A percentile compares a stretch with the other conserved stretches of the same genome.
These are phyloP conservation scores for Taenaris catops DNA, from an alignment of 2,888 invertebrate species.

Conservation along the genomic window DNA sequence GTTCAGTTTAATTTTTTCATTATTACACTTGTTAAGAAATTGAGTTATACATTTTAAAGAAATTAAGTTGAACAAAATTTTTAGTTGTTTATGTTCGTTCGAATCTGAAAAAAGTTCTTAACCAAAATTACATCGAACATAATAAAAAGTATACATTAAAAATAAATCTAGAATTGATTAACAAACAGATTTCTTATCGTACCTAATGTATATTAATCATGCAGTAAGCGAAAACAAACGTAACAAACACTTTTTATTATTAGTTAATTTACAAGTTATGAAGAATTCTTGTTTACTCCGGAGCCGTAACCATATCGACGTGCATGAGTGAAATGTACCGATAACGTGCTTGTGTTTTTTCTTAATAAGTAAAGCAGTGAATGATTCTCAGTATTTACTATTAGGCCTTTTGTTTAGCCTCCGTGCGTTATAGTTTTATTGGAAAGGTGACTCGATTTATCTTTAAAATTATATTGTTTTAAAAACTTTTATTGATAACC, in stretches of 20 bases:
- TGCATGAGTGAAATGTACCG: constrained; percentile 27
- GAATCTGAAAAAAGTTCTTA: no score
- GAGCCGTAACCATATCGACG: constrained; percentile 37
- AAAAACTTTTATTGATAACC: constrained; percentile 16
- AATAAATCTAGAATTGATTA: no score
- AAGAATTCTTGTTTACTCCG: constrained; percentile 59
- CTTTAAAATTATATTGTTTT: not conserved
- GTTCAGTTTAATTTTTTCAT: no score
- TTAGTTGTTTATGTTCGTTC: no score
- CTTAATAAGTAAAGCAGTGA: constrained; percentile 9
- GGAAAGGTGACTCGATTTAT: constrained; percentile 27
- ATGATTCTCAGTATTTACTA: constrained; percentile 11
- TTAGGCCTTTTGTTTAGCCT: constrained; percentile 21
- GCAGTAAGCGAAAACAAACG: no score
- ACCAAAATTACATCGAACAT: no score
- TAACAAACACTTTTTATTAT: not conserved
- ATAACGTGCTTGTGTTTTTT: constrained; percentile 25
- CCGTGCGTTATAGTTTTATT: constrained; percentile 15
- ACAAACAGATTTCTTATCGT: no score
- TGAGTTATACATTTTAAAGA: no score
- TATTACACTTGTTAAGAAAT: no score
- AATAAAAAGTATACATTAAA: no score
- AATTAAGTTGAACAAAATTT: no score
- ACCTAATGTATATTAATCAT: no score
- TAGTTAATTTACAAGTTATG: constrained; percentile 28